Evolutionary conservation across 1,140 invertebrate species (phyloP).

Genomic region (Hesperophylax magnus): DNA sequence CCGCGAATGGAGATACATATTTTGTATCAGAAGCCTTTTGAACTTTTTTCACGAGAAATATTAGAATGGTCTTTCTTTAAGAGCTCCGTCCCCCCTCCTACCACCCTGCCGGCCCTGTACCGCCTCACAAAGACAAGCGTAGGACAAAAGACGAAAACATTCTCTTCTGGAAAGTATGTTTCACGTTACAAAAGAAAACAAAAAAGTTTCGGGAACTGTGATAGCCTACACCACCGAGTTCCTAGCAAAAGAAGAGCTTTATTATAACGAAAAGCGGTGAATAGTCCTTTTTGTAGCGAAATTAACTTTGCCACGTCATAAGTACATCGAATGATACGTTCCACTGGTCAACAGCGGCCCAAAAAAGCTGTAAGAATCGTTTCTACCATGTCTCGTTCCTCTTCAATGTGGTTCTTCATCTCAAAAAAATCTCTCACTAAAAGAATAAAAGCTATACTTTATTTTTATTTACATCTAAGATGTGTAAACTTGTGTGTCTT

Average conservation of each 20-base stretch:
- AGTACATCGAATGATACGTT: not conserved
- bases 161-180: slow-evolving; percentile 36
- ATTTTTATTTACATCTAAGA: too few species aligned
- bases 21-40: slow-evolving; percentile 36
- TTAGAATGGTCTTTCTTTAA: slow-evolving; percentile 46
- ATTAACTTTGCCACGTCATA: slow-evolving; percentile 21
- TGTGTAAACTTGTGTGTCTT: too few species aligned
- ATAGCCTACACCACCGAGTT: slow-evolving; percentile 32
- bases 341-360: too few species aligned
- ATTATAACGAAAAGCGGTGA: slow-evolving; percentile 14
- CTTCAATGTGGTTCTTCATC: too few species aligned
- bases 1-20: slow-evolving; percentile 33
- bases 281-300: slow-evolving; percentile 17
- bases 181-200: slow-evolving; percentile 41
- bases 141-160: slow-evolving; percentile 47
- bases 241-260: slow-evolving; percentile 10
- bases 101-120: not conserved
- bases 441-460: too few species aligned
- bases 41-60: slow-evolving; percentile 42
- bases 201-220: slow-evolving; percentile 36
- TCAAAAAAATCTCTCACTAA: too few species aligned
- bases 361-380: too few species aligned
- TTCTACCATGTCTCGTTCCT: too few species aligned
- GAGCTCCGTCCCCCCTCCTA: not conserved
- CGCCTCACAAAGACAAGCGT: slow-evolving; percentile 42